These are phyloP conservation scores for Platyscapa corneri DNA, from an alignment of 1,140 invertebrate species.

Conservation along the genomic window DNA sequence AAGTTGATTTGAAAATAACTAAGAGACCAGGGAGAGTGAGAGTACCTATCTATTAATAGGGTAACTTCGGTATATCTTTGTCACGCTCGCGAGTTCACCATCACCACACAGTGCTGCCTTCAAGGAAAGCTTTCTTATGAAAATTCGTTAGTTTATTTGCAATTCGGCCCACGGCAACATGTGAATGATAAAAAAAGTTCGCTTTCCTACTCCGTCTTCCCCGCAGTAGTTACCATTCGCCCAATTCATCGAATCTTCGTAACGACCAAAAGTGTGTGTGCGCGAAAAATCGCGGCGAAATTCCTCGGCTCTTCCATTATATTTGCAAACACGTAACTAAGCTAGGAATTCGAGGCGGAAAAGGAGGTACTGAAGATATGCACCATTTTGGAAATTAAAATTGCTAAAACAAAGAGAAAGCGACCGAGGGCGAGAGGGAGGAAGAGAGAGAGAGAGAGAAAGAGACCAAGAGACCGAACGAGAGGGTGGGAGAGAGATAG, in stretches of 20 bases:
- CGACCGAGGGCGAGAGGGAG: neutral
- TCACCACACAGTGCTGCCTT: slow-evolving; percentile 27
- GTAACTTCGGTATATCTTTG: slow-evolving; percentile 37
- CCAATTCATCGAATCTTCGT: neutral
- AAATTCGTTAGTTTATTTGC: slow-evolving; percentile 51
- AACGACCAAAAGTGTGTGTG: neutral
- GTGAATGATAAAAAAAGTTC: slow-evolving; percentile 16
- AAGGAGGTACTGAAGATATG: neutral
- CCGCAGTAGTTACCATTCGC: neutral
- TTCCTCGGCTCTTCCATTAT: neutral
- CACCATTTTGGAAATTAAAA: slow-evolving; percentile 35
- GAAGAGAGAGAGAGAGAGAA: neutral
- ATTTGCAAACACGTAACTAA: neutral
- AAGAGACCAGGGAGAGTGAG: slow-evolving; percentile 33
- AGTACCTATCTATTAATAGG: slow-evolving; percentile 41
- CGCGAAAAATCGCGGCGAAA: slow-evolving; percentile 7
- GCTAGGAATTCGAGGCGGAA: neutral
- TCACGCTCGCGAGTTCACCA: slow-evolving; percentile 37
- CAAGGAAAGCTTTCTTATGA: slow-evolving; percentile 29
- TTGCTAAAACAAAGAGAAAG: neutral
- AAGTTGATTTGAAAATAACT: slow-evolving; percentile 52
- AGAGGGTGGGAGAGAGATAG: neutral
- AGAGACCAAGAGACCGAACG: neutral
- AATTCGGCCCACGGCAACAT: slow-evolving; percentile 29
- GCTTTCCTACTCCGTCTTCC: neutral